Conservation (phyloP, 2,797 vertebrate species). For the Helicolenus hilgendorfi region DNA sequence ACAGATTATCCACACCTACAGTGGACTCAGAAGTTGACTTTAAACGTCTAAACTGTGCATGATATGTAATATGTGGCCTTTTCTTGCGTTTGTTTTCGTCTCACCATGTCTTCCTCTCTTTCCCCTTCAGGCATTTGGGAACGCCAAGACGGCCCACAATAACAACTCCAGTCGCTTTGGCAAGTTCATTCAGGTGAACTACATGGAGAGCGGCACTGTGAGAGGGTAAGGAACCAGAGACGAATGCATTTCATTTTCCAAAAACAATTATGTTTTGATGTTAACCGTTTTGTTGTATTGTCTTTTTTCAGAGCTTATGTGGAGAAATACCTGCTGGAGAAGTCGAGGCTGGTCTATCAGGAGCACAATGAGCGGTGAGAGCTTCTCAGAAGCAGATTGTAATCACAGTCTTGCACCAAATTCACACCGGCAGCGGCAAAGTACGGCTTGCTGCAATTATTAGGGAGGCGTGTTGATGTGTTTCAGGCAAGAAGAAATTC, state of each 20-base stretch:
- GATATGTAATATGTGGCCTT: neutral
- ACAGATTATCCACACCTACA: constrained; percentile 29
- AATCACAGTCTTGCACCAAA: neutral
- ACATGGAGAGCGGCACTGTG: constrained; percentile 98
- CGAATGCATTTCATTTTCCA: neutral
- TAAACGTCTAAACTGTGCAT: neutral
- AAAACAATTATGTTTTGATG: neutral
- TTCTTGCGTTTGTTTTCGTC: constrained; percentile 10
- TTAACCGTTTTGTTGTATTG: neutral
- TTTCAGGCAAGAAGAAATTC: no score
- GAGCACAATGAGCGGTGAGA: constrained; percentile 97
- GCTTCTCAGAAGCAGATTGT: neutral
- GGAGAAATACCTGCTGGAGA: constrained; percentile 99
- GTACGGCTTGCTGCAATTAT: no score
- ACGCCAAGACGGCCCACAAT: constrained; percentile 98
- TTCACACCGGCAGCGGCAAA: no score
- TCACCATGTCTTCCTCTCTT: neutral
- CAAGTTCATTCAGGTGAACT: constrained; percentile 99
- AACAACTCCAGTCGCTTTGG: constrained; percentile 99
- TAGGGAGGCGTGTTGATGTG: no score
- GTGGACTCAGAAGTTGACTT: constrained; percentile 4
- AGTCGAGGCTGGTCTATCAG: constrained; percentile 98
- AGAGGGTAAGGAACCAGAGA: constrained; percentile 92
- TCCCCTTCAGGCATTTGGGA: constrained; percentile 80
- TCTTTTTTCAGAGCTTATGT: constrained; percentile 94